phyloP scores from a whole-genome alignment of 2,113 vertebrate genomes.

The Hylia prasina region DNA sequence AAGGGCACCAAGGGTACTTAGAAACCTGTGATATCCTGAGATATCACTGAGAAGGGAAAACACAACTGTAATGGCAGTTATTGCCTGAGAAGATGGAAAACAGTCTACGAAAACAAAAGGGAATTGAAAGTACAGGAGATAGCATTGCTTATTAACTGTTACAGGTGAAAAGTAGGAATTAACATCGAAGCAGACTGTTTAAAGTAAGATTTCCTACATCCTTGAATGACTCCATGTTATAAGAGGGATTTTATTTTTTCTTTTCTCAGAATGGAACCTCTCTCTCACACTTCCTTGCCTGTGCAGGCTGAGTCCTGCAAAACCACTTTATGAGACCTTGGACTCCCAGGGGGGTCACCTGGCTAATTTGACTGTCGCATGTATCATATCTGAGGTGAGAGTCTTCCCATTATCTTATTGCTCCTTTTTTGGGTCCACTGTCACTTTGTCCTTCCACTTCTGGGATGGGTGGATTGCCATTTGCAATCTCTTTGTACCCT shows the following conservation, averaged over 20 bases:
- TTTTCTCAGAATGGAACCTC: background rate
- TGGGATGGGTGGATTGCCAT: background rate
- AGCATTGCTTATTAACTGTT: background rate
- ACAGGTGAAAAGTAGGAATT: background rate
- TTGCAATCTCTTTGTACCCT: background rate
- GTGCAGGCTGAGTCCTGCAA: background rate
- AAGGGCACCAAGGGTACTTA: accelerated
- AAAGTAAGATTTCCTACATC: accelerated
- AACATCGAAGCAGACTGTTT: accelerated
- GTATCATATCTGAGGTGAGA: background rate
- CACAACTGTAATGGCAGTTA: background rate
- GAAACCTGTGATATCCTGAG: background rate
- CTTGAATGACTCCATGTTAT: background rate
- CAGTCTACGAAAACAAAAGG: background rate
- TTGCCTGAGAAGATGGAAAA: background rate
- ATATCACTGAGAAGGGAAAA: background rate
- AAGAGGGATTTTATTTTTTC: background rate
- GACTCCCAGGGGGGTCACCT: accelerated
- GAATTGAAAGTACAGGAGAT: background rate
- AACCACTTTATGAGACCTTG: background rate
- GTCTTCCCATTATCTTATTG: background rate
- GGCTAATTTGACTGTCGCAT: background rate
- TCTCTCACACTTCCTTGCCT: background rate
- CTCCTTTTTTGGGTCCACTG: background rate
- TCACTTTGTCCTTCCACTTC: background rate